A percentile compares a stretch with the other conserved stretches of the same genome.
Evolutionary conservation across 2,113 vertebrate genomes (phyloP).

Genomic region (Poecile atricapillus): DNA sequence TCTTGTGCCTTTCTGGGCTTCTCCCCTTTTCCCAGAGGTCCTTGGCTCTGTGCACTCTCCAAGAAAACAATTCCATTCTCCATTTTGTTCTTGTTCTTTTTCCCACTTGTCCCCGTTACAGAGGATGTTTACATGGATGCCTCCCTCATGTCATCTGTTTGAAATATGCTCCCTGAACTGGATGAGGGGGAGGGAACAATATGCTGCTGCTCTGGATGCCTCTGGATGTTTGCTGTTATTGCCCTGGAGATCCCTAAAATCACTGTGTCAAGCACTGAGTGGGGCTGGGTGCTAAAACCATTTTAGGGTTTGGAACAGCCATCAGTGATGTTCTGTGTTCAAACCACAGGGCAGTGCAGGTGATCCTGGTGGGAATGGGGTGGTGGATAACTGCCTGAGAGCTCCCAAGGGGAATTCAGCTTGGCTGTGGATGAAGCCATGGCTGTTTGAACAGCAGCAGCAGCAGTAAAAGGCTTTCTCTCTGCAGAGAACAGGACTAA

Average conservation of each 20-base stretch:
- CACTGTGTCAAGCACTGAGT: background rate
- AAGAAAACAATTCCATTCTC: background rate
- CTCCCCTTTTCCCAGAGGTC: background rate
- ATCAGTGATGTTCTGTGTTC: background rate
- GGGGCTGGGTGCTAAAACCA: background rate
- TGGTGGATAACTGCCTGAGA: background rate
- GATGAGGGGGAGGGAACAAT: background rate
- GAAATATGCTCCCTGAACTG: slow-evolving; percentile 28
- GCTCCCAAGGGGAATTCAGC: background rate
- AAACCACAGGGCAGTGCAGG: background rate
- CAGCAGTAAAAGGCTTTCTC: background rate
- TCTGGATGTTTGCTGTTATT: slow-evolving; percentile 10
- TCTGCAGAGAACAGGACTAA: background rate
- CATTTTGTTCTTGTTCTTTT: slow-evolving; percentile 15
- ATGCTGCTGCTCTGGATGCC: background rate
- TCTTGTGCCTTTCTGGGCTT: background rate
- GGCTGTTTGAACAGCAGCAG: background rate
- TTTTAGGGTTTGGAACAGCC: background rate
- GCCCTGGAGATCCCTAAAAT: background rate
- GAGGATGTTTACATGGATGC: slow-evolving; percentile 30
- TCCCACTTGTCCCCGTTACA: background rate
- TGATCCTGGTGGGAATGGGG: background rate
- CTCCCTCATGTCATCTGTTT: slow-evolving; percentile 39
- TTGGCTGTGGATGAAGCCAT: background rate
- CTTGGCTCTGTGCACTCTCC: background rate